phyloP scores from a whole-genome alignment of 1,140 invertebrate species.

The Diploscapter pachys region DNA sequence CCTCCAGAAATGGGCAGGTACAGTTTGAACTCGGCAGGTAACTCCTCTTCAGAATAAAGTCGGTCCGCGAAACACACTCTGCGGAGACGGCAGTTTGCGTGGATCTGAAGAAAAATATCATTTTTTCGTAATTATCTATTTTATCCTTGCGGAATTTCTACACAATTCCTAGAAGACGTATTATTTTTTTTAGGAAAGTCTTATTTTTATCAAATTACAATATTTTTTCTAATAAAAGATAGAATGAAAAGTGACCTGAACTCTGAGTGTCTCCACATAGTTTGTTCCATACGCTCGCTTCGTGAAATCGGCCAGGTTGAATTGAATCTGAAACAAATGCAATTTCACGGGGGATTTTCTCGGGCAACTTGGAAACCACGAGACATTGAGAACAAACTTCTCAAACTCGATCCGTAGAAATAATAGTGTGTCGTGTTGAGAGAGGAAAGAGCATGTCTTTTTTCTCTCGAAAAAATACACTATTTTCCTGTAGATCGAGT shows the following conservation, averaged over 20 bases:
- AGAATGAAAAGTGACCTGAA: conserved; percentile 64
- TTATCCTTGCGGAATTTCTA: background rate
- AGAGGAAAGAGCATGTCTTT: no score
- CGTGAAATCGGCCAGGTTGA: conserved; percentile 97
- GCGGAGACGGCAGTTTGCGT: conserved; percentile 95
- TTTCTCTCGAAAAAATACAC: no score
- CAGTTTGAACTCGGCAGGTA: conserved; percentile 97
- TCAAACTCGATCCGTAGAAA: background rate
- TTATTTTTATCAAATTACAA: background rate
- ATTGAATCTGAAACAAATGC: conserved; percentile 71
- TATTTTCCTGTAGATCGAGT: no score
- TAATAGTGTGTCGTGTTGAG: no score
- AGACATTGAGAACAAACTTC: no score
- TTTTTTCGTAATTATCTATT: background rate
- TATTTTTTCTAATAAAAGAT: background rate
- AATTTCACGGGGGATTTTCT: background rate
- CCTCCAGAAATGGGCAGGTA: conserved; percentile 68
- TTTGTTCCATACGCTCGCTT: conserved; percentile 96
- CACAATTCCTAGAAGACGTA: background rate
- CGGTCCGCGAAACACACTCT: conserved; percentile 98
- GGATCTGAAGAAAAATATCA: conserved; percentile 71
- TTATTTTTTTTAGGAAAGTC: conserved; percentile 16
- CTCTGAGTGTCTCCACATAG: conserved; percentile 94
- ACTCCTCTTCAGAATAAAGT: conserved; percentile 96
- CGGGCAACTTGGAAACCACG: background rate